A percentile compares a stretch with the other conserved stretches of the same genome.
phyloP scores from a whole-genome alignment of 2,888 invertebrate genomes.

The Ferdinandea cuprea region DNA sequence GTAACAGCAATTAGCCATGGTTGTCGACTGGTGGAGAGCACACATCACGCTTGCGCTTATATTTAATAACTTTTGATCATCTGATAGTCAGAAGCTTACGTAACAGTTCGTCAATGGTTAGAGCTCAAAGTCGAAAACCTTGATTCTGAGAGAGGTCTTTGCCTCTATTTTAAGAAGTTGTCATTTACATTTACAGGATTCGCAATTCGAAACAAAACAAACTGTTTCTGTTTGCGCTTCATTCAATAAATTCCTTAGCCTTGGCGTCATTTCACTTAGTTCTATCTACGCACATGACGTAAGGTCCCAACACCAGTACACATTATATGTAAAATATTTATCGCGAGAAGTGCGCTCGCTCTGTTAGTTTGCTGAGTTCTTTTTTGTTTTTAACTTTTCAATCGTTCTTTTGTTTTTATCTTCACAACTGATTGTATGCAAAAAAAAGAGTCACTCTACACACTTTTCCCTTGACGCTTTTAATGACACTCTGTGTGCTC shows the following conservation, averaged over 20 bases:
- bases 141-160: not conserved
- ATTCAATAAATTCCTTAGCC: slow-evolving; percentile 48
- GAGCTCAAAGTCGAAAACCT: not conserved
- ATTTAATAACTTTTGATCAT: not conserved
- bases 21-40: not conserved
- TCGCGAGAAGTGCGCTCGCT: slow-evolving; percentile 12
- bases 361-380: slow-evolving; percentile 1
- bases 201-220: not conserved
- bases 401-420: slow-evolving; percentile 20
- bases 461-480: slow-evolving; percentile 35
- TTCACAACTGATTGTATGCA: slow-evolving; percentile 7
- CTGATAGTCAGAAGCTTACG: not conserved
- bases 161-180: not conserved
- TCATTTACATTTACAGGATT: not conserved
- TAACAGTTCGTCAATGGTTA: not conserved
- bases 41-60: not conserved
- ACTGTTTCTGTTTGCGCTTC: slow-evolving; percentile 4
- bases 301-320: slow-evolving; percentile 1
- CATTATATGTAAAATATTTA: slow-evolving; percentile 25
- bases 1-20: slow-evolving; percentile 4
- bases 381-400: not conserved
- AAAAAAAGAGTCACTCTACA: slow-evolving; percentile 12
- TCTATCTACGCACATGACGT: slow-evolving; percentile 60
- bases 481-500: slow-evolving; percentile 21
- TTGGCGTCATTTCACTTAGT: slow-evolving; percentile 57